Conservation (phyloP, 2,888 invertebrate species). For the Augochlorella aurata region DNA sequence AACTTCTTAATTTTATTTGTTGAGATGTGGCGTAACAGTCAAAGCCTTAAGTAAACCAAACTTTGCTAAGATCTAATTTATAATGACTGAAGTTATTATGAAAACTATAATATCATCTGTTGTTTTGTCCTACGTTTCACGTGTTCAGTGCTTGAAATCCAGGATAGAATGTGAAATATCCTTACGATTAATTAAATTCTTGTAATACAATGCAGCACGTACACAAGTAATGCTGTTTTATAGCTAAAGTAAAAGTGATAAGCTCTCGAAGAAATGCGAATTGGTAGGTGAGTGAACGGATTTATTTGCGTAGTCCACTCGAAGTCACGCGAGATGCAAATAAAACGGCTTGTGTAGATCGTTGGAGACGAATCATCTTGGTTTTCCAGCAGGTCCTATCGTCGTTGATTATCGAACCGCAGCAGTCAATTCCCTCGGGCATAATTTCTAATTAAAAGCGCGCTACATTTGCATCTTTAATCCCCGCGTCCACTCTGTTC, state of each 20-base stretch:
- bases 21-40: too few relatives aligned
- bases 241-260: neutral
- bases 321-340: neutral
- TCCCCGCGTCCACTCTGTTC: neutral
- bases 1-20: too few relatives aligned
- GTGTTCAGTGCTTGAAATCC: too few relatives aligned
- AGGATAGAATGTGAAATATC: too few relatives aligned
- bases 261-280: neutral
- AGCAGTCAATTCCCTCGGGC: neutral
- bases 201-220: too few relatives aligned
- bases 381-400: neutral
- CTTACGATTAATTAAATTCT: too few relatives aligned
- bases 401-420: neutral
- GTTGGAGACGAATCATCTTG: neutral
- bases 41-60: too few relatives aligned
- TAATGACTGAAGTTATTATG: too few relatives aligned
- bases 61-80: too few relatives aligned
- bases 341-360: neutral
- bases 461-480: conserved; percentile 5
- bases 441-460: conserved; percentile 6
- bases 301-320: neutral
- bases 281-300: neutral
- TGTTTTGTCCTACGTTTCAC: too few relatives aligned
- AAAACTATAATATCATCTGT: too few relatives aligned
- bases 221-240: too few relatives aligned